Evolutionary conservation across 2,113 vertebrate species (phyloP).

Genomic region (Ranitomeya variabilis): DNA sequence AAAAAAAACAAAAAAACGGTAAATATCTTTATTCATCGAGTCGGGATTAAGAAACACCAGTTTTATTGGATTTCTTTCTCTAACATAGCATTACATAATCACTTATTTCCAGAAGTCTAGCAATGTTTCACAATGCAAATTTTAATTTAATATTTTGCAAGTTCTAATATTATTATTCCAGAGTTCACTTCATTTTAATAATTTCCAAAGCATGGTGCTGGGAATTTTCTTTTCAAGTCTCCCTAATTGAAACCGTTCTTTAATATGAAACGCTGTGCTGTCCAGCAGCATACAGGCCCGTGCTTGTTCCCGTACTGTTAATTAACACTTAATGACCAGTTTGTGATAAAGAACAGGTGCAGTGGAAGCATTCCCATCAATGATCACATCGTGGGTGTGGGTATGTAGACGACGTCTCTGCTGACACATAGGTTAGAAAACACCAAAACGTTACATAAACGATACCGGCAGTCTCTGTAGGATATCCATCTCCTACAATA

Average conservation of each 20-base stretch:
- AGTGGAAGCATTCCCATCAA: conserved; percentile 58
- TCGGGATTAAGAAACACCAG: background rate
- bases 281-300: conserved; percentile 69
- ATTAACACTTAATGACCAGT: conserved; percentile 71
- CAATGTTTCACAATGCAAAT: conserved; percentile 35
- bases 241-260: conserved; percentile 73
- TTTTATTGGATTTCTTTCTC: background rate
- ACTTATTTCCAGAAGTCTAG: conserved; percentile 17
- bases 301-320: conserved; percentile 69
- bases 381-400: background rate
- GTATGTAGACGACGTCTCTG: background rate
- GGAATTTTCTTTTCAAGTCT: conserved; percentile 69
- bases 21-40: conserved; percentile 16
- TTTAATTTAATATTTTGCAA: conserved; percentile 54
- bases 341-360: conserved; percentile 69
- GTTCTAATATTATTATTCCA: conserved; percentile 65
- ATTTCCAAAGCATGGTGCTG: conserved; percentile 63
- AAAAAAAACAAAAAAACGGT: background rate
- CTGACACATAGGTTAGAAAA: background rate
- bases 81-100: background rate
- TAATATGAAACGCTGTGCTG: conserved; percentile 69
- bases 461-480: background rate
- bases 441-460: background rate
- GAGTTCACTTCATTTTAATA: conserved; percentile 61
- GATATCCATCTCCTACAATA: background rate